A percentile compares a stretch with the other conserved stretches of the same genome.
These are phyloP conservation scores for Drosophila auraria DNA, from an alignment of 1,140 invertebrate species.

Conservation along the genomic window DNA sequence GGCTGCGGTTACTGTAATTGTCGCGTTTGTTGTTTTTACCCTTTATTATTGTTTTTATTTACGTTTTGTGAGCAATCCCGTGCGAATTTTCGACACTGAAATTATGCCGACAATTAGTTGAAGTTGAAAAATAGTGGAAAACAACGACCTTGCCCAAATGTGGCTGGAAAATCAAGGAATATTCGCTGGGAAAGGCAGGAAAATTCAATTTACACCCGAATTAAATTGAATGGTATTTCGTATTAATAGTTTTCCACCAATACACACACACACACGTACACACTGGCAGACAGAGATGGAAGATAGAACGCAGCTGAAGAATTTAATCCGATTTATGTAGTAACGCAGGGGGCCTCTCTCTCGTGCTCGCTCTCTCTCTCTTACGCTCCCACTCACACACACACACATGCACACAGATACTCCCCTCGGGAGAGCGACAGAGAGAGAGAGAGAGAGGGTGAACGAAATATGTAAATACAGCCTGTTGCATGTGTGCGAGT, in stretches of 20 bases:
- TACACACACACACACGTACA: slow-evolving; percentile 35
- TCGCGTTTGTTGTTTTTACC: slow-evolving; percentile 17
- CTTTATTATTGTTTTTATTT: slow-evolving; percentile 26
- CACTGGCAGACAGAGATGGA: slow-evolving; percentile 9
- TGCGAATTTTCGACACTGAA: slow-evolving; percentile 55
- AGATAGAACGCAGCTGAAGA: slow-evolving; percentile 34
- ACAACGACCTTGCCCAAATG: slow-evolving; percentile 30
- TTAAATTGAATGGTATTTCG: slow-evolving; percentile 28
- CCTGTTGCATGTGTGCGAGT: slow-evolving; percentile 57
- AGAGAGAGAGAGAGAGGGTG: slow-evolving; percentile 51
- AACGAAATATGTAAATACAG: slow-evolving; percentile 70
- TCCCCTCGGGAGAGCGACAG: slow-evolving; percentile 46
- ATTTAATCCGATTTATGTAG: slow-evolving; percentile 50
- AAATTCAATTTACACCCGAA: slow-evolving; percentile 55
- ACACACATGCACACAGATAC: slow-evolving; percentile 22
- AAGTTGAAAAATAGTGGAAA: slow-evolving; percentile 20
- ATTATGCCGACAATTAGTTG: slow-evolving; percentile 51
- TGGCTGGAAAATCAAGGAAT: not conserved
- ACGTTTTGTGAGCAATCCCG: slow-evolving; percentile 27
- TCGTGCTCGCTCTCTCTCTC: slow-evolving; percentile 15
- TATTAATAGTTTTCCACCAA: slow-evolving; percentile 37
- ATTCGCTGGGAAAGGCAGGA: slow-evolving; percentile 33
- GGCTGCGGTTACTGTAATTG: slow-evolving; percentile 36
- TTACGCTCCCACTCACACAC: slow-evolving; percentile 6
- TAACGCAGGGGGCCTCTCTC: slow-evolving; percentile 27